Evolutionary conservation across 2,888 invertebrate species (phyloP), one percentile per base, ranked within the genome.

Genomic region (Acleris emargana): DNA sequence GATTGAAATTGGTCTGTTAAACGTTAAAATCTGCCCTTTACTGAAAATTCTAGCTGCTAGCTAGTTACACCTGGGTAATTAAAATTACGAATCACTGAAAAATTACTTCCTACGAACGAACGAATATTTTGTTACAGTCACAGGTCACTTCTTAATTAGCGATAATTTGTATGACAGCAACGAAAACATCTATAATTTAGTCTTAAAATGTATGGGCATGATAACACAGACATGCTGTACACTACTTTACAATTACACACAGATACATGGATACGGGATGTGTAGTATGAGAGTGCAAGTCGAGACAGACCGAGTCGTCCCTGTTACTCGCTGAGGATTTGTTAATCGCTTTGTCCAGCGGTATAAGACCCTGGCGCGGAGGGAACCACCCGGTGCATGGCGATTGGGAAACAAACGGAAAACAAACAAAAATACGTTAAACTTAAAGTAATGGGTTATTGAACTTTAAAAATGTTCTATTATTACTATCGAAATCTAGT

Each of bases 281-380:
- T 76, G 54, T 54, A 77, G 79, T 80, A 82, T 84, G 83, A 81
- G 76, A 83, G 82, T 86, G 85, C 83, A 83, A 84, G 73, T 82
- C 79, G 86, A 88, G 89, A 89, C 91, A 89, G 89, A 90, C 91
- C 91, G 88, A 88, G 84, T 89, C 88, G 86, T 88, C 88, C 87
- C 88, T 86, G 84, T 87, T 79, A 83, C 87, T 88, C 85, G 86
- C 84, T 85, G 91, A 89, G 76, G 91, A 81, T 90, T 90, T 89
- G 90, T 90, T 91, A 84, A 91, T 91, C 83, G 91, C 91, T 89
- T 89, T 88, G 80, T 91, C 89, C 90, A 91, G 84, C 83, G 91
- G 84, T 84, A 91, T 91, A 83, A 90, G 91, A 89, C 90, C 91
- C 91, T 91, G 88, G 82, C 73, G 82, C 80, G 80, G 83, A 77